These are phyloP conservation scores for Panthera tigris DNA, from an alignment of 2,113 vertebrate species.

Conservation along the genomic window DNA sequence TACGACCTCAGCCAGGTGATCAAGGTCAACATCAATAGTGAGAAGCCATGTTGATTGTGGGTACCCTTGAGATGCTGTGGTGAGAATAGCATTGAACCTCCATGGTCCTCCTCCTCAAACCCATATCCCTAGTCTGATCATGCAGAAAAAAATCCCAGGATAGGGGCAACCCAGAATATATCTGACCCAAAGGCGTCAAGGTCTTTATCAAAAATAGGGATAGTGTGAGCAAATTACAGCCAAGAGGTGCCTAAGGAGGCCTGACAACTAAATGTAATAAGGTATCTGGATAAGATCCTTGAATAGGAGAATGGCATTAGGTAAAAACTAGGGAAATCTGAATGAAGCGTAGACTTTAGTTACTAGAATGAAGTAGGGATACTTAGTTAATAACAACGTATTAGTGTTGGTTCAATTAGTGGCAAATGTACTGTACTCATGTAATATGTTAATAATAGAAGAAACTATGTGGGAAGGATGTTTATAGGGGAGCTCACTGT, in stretches of 20 bases:
- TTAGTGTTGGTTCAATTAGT: not conserved
- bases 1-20: not conserved
- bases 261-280: fast-evolving
- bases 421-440: not conserved
- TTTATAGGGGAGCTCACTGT: not conserved
- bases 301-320: not conserved
- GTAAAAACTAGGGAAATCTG: not conserved
- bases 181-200: not conserved
- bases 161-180: not conserved
- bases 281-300: not conserved
- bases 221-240: not conserved
- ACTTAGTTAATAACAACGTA: not conserved
- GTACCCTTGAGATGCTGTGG: not conserved
- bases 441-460: not conserved
- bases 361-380: not conserved
- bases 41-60: not conserved
- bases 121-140: not conserved
- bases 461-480: not conserved
- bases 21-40: not conserved
- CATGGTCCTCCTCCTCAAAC: not conserved
- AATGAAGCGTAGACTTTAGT: not conserved
- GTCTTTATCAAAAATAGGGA: not conserved
- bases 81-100: not conserved
- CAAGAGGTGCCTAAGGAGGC: not conserved
- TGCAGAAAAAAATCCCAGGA: not conserved